Evolutionary conservation across 2,888 invertebrate species (phyloP).

Genomic region (Hirtodrosophila cameraria): DNA sequence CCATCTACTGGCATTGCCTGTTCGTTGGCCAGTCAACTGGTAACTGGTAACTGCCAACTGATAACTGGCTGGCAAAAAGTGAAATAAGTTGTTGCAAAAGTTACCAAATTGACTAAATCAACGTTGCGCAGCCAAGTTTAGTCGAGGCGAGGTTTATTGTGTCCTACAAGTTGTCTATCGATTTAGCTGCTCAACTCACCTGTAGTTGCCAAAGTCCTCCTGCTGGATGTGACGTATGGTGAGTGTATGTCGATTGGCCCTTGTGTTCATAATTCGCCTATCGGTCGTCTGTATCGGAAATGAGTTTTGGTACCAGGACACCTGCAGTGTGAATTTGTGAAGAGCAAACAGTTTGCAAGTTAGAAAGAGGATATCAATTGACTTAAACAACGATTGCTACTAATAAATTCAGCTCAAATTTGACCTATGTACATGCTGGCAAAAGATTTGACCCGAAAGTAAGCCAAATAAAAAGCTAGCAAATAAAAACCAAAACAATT

Average conservation of each 20-base stretch:
- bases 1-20: slow-evolving; percentile 6
- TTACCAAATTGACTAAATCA: slow-evolving; percentile 71
- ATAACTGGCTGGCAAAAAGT: slow-evolving; percentile 39
- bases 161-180: slow-evolving; percentile 42
- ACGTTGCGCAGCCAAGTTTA: slow-evolving; percentile 48
- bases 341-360: slow-evolving; percentile 13
- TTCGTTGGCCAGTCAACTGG: slow-evolving; percentile 14
- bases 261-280: slow-evolving; percentile 88
- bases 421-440: slow-evolving; percentile 22
- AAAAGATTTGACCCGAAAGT: slow-evolving; percentile 26
- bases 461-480: slow-evolving; percentile 51
- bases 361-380: slow-evolving; percentile 10
- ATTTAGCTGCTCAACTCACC: slow-evolving; percentile 82
- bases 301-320: slow-evolving; percentile 90
- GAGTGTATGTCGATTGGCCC: slow-evolving; percentile 89
- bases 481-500: slow-evolving; percentile 22
- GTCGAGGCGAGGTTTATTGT: slow-evolving; percentile 29
- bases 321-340: slow-evolving; percentile 84
- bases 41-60: slow-evolving; percentile 16
- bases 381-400: neutral
- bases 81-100: slow-evolving; percentile 61
- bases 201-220: slow-evolving; percentile 90
- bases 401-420: slow-evolving; percentile 37
- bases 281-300: slow-evolving; percentile 88
- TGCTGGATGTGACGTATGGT: slow-evolving; percentile 88